phyloP scores from a whole-genome alignment of 2,797 vertebrate species.

The Gallirallus australis region DNA sequence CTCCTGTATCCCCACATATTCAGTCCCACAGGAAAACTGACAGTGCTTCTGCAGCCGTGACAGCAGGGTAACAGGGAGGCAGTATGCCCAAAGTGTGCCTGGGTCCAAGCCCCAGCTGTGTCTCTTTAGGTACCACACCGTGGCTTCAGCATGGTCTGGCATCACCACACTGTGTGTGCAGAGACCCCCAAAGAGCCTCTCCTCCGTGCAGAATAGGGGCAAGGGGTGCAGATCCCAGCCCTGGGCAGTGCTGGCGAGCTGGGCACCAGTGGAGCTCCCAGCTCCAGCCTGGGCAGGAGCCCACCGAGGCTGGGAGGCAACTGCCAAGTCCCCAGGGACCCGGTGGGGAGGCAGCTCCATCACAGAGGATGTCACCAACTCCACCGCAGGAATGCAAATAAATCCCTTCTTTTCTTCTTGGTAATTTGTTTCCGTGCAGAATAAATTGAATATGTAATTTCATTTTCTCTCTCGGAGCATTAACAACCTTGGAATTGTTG shows the following conservation, averaged over 20 bases:
- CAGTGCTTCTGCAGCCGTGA: not conserved
- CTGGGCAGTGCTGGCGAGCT: not conserved
- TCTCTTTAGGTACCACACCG: accelerated
- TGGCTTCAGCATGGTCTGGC: not conserved
- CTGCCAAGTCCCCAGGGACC: not conserved
- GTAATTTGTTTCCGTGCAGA: conserved; percentile 67
- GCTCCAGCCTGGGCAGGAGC: not conserved
- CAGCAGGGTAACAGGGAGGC: accelerated
- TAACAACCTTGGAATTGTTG: conserved; percentile 76
- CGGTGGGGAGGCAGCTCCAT: not conserved
- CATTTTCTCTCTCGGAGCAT: conserved; percentile 72
- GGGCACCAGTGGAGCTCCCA: not conserved
- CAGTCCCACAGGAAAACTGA: not conserved
- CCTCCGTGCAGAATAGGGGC: too few relatives aligned
- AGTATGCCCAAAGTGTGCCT: not conserved
- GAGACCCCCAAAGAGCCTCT: not conserved
- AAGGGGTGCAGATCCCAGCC: not conserved
- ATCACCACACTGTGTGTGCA: not conserved
- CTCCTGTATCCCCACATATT: accelerated
- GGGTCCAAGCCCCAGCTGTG: not conserved
- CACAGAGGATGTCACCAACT: not conserved
- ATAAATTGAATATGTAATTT: conserved; percentile 78
- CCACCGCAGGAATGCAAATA: conserved; percentile 15
- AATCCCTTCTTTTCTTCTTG: conserved; percentile 50
- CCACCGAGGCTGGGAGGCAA: accelerated